Evolutionary conservation across 2,113 vertebrate genomes (phyloP).

Genomic region (Gambusia holbrooki): DNA sequence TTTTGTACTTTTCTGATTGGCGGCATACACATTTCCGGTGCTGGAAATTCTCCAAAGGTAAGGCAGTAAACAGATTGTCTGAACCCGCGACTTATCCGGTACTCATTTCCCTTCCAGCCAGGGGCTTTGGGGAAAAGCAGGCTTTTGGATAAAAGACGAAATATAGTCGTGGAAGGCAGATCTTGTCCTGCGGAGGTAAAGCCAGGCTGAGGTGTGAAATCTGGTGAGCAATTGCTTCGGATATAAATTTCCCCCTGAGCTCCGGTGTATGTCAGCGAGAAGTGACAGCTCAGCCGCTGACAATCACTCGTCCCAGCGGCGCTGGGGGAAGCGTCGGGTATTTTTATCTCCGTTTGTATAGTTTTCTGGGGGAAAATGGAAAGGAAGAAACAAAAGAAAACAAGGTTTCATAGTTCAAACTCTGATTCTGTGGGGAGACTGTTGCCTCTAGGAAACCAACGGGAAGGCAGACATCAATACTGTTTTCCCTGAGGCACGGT

Average conservation of each 20-base stretch:
- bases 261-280: conserved; percentile 48
- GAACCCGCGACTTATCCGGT: conserved; percentile 28
- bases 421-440: conserved; percentile 28
- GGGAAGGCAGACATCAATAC: conserved; percentile 48
- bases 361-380: conserved; percentile 4
- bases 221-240: conserved; percentile 33
- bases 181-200: conserved; percentile 45
- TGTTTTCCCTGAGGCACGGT: conserved; percentile 12
- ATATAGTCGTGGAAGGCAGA: conserved; percentile 25
- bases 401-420: conserved; percentile 34
- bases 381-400: conserved; percentile 11
- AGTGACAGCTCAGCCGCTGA: conserved; percentile 53
- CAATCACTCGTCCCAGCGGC: conserved; percentile 30
- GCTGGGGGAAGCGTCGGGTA: conserved; percentile 9
- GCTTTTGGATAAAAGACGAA: conserved; percentile 30
- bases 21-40: neutral
- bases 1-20: conserved; percentile 11
- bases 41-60: conserved; percentile 47
- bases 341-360: conserved; percentile 2
- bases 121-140: conserved; percentile 11
- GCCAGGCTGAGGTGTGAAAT: conserved; percentile 47
- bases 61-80: conserved; percentile 41
- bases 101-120: conserved; percentile 39
- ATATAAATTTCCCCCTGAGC: conserved; percentile 49
- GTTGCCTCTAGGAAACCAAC: conserved; percentile 41